phyloP scores from a whole-genome alignment of 1,140 invertebrate species.

The Campoletis sonorensis region DNA sequence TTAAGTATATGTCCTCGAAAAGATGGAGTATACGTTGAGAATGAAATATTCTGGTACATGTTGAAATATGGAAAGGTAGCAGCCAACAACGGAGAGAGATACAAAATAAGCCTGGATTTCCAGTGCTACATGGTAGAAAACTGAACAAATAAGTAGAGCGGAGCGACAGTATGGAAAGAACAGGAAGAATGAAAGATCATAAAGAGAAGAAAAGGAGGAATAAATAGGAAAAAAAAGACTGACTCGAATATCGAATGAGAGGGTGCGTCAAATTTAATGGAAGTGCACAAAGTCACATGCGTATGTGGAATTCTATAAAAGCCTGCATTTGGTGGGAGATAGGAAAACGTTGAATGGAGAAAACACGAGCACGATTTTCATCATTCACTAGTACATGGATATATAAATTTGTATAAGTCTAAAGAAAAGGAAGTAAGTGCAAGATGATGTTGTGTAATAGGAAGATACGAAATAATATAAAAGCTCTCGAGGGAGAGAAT shows the following conservation, averaged over 20 bases:
- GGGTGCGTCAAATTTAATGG: not conserved
- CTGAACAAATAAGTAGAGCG: not conserved
- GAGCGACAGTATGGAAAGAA: constrained; percentile 8
- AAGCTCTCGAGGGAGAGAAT: constrained; percentile 7
- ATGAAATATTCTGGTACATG: constrained; percentile 20
- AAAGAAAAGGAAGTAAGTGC: constrained; percentile 3
- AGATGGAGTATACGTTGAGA: constrained; percentile 9
- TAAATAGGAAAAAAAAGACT: constrained; percentile 8
- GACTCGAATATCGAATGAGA: not conserved
- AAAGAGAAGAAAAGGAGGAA: constrained; percentile 18
- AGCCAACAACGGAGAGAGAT: not conserved
- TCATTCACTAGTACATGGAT: not conserved
- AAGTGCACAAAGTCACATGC: not conserved
- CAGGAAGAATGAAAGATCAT: constrained; percentile 15
- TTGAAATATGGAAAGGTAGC: constrained; percentile 9
- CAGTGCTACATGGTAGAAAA: not conserved
- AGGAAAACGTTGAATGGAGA: constrained; percentile 10
- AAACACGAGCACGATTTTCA: not conserved
- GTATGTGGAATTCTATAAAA: not conserved
- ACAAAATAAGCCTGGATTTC: constrained; percentile 9
- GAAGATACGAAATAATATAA: not conserved
- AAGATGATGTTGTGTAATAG: constrained; percentile 12
- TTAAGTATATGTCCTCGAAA: not conserved
- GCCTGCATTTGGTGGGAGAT: constrained; percentile 1
- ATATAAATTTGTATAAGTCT: not conserved